Base-by-base conservation (phyloP, 2,888 invertebrate species). In the Ephialtes manifestator region DNA sequence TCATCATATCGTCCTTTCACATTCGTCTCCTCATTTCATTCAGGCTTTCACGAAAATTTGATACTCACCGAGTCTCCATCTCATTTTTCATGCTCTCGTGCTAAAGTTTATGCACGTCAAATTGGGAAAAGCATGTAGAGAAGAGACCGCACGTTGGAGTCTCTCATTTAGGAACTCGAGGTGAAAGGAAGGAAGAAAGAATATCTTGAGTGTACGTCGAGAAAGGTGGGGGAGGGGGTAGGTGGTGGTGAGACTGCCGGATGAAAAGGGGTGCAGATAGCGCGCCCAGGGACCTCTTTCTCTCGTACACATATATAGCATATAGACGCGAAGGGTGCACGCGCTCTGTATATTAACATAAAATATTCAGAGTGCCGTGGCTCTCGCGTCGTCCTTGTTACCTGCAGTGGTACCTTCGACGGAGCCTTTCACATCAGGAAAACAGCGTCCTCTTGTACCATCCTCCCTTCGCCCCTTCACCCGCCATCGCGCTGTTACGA, bases 311-410 rank as follows among this genome's bases (percentile, higher is more conserved):
- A 20, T 74, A 48, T 72, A 63, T 74, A 48, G 55, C 39, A 67
- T n/a, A 67, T 68, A 31, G 51, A 58, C 18, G 67, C 67, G 58
- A 83, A 71, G 79, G 72, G 63, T 75, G 79, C 55, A 67, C 43
- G 58, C 80, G 58, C 58, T 67, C 48, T 24, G 76, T 65, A 74
- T 84, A 81, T 84, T 76, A 84, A 81, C 84, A 81, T 84, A 81
- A 84, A 84, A 84, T 84, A 84, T 84, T 84, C 81, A 84, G 84
- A 84, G 81, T 84, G 81, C 71, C 55, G n/a, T 74, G 70, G 71
- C 72, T 84, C 71, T 81, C 58, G 15, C 72, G 76, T 77, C 67
- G 67, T 72, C 76, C 80, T 77, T 77, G 80, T 84, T 77, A 65
- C 76, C 74, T 71, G 84, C 84, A 77, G 60, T 60, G 28, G 60